These are phyloP conservation scores for Calycopis cecrops DNA, from an alignment of 1,140 invertebrate genomes.

Conservation along the genomic window DNA sequence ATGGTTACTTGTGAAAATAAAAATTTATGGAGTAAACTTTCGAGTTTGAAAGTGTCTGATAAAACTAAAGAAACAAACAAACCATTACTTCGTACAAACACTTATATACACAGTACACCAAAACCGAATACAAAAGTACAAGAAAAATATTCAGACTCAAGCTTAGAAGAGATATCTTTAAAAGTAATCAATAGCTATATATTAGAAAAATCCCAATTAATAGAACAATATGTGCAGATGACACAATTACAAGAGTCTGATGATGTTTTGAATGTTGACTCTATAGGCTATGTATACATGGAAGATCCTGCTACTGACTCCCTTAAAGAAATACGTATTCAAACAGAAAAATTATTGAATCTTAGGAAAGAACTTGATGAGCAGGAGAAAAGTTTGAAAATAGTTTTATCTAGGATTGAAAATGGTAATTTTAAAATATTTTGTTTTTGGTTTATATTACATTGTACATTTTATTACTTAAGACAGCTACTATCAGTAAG, in stretches of 20 bases:
- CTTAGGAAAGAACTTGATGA: constrained; percentile 78
- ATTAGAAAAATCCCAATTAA: constrained; percentile 80
- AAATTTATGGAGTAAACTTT: constrained; percentile 84
- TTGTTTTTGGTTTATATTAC: too few relatives aligned
- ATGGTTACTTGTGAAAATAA: constrained; percentile 89
- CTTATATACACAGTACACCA: constrained; percentile 78
- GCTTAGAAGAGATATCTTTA: constrained; percentile 86
- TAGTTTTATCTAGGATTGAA: constrained; percentile 55
- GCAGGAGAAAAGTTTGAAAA: constrained; percentile 80
- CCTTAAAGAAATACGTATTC: constrained; percentile 78
- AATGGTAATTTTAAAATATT: constrained; percentile 23
- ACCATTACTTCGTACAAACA: constrained; percentile 76
- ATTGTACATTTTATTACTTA: too few relatives aligned
- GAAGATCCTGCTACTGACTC: constrained; percentile 78
- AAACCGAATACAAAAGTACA: constrained; percentile 69
- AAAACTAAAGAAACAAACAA: constrained; percentile 70
- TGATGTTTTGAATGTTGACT: constrained; percentile 72
- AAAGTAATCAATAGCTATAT: constrained; percentile 81
- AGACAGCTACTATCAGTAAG: too few relatives aligned
- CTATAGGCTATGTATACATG: constrained; percentile 80
- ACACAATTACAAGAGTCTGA: constrained; percentile 76
- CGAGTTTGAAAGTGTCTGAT: constrained; percentile 71
- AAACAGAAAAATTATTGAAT: constrained; percentile 78
- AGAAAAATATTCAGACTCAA: constrained; percentile 76
- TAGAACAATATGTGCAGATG: constrained; percentile 81